Evolutionary conservation across 2,113 vertebrate species (phyloP).

Genomic region (Odocoileus hemionus): DNA sequence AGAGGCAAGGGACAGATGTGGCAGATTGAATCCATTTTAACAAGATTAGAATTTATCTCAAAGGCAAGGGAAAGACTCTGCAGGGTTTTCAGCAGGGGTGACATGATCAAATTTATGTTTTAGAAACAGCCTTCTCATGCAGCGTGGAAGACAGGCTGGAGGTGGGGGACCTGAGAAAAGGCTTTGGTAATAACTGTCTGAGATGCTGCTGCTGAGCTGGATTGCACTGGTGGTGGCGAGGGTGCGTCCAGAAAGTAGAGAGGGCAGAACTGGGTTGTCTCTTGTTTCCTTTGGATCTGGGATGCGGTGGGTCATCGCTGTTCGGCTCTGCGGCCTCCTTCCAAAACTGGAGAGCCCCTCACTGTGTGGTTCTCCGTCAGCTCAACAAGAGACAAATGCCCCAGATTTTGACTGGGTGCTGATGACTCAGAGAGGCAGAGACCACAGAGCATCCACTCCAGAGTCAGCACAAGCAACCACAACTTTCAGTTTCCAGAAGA

Average conservation of each 20-base stretch:
- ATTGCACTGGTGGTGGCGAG: neutral
- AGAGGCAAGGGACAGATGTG: neutral
- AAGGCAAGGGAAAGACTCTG: constrained; percentile 18
- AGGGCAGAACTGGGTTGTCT: neutral
- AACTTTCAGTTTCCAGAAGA: neutral
- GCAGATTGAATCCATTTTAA: constrained; percentile 35
- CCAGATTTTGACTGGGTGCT: neutral
- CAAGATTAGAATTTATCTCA: constrained; percentile 29
- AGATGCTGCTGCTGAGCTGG: neutral
- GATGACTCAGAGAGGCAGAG: neutral
- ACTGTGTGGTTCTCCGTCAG: neutral
- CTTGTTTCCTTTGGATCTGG: neutral
- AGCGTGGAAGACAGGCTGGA: neutral
- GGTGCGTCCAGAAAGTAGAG: neutral
- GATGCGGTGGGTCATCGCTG: too few relatives aligned
- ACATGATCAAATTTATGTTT: neutral
- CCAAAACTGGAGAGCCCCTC: neutral
- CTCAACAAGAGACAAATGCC: neutral
- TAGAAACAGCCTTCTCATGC: neutral
- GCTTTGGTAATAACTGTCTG: neutral
- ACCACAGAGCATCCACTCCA: neutral
- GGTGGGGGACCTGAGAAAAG: neutral
- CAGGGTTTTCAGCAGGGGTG: neutral
- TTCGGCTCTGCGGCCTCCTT: neutral
- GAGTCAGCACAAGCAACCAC: neutral